Percentiles rank a stretch among this genome's conserved stretches.
phyloP scores from a whole-genome alignment of 2,113 vertebrate genomes.

The Scatophagus argus region DNA sequence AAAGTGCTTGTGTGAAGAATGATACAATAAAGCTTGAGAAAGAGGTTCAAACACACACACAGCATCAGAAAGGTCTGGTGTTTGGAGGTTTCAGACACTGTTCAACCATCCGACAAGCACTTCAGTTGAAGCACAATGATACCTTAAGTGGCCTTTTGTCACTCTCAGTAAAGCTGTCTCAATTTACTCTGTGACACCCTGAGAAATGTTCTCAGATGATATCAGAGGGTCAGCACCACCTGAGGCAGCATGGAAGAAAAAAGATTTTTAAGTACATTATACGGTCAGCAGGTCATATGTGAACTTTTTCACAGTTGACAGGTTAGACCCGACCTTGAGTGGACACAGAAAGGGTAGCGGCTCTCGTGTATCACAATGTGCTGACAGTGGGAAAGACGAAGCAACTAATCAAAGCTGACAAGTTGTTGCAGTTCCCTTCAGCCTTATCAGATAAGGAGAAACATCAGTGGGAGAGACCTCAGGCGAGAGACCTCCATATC shows the following conservation, averaged over 20 bases:
- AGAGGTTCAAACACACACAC: background rate
- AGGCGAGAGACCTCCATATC: slow-evolving; percentile 54
- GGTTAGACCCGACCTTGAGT: slow-evolving; percentile 13
- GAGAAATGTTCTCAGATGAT: slow-evolving; percentile 20
- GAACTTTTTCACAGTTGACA: slow-evolving; percentile 10
- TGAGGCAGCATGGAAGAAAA: background rate
- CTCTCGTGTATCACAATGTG: slow-evolving; percentile 38
- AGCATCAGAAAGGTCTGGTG: background rate
- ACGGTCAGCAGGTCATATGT: slow-evolving; percentile 1
- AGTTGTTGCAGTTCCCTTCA: slow-evolving; percentile 55
- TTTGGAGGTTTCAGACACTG: background rate
- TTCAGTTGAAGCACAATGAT: background rate
- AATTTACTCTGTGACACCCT: background rate
- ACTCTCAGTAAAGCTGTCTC: background rate
- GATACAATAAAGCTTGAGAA: background rate
- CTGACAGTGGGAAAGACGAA: slow-evolving; percentile 48
- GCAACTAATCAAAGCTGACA: slow-evolving; percentile 48
- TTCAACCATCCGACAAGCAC: background rate
- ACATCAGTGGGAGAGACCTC: slow-evolving; percentile 42
- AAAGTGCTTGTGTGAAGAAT: background rate
- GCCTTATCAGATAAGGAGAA: slow-evolving; percentile 61
- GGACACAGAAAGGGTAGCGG: slow-evolving; percentile 8
- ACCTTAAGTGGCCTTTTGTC: background rate
- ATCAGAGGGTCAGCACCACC: background rate
- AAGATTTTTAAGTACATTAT: background rate